A percentile compares a stretch with the other conserved stretches of the same genome.
These are phyloP conservation scores for Ciconia boyciana DNA, from an alignment of 2,113 vertebrate genomes.

Conservation along the genomic window DNA sequence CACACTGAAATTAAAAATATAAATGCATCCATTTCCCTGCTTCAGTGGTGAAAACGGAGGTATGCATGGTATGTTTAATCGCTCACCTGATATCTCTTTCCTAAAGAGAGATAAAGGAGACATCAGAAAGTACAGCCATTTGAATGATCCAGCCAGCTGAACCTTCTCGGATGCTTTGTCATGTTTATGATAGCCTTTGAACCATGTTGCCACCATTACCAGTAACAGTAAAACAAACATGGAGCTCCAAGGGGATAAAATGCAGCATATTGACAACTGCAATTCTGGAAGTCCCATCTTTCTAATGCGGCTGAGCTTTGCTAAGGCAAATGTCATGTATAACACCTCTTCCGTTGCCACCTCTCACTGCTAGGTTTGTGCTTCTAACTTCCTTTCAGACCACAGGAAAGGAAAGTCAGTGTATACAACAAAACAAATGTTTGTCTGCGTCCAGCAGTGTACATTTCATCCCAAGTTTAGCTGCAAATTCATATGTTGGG, in stretches of 20 bases:
- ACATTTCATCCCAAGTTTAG: neutral
- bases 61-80: neutral
- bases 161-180: neutral
- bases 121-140: neutral
- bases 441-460: neutral
- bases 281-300: neutral
- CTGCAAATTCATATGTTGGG: constrained; percentile 14
- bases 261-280: neutral
- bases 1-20: neutral
- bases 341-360: neutral
- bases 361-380: neutral
- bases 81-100: neutral
- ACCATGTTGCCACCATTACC: neutral
- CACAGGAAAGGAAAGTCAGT: neutral
- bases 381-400: neutral
- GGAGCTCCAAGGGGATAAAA: neutral
- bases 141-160: neutral
- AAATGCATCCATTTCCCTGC: neutral
- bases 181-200: neutral
- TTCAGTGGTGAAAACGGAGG: neutral
- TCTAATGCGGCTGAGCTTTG: neutral
- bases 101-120: neutral
- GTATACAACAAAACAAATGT: neutral
- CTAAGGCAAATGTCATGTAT: neutral
- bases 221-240: neutral